A percentile compares a stretch with the other conserved stretches of the same genome.
Evolutionary conservation across 1,140 invertebrate genomes (phyloP).

Genomic region (Bombus fervidus): DNA sequence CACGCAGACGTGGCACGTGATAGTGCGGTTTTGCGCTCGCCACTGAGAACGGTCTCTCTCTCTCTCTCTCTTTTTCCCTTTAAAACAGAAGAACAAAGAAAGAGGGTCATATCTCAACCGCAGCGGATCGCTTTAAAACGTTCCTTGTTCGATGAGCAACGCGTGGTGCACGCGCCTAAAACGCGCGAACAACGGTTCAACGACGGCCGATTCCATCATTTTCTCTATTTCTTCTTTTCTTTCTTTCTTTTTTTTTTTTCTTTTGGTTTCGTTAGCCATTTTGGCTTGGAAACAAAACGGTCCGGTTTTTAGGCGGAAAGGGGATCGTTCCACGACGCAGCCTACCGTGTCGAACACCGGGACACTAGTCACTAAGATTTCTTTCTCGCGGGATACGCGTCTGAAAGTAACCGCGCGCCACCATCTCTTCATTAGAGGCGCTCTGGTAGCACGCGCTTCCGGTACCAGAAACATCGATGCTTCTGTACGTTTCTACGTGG

Average conservation of each 20-base stretch:
- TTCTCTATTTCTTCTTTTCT: background rate
- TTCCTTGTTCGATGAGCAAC: background rate
- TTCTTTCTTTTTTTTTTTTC: background rate
- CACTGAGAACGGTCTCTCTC: background rate
- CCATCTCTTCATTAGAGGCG: background rate
- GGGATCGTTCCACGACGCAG: conserved; percentile 22
- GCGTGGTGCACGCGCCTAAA: conserved; percentile 25
- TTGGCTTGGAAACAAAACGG: conserved; percentile 23
- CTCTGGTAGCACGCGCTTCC: background rate
- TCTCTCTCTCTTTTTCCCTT: background rate
- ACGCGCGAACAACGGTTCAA: conserved; percentile 34
- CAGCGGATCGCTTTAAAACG: conserved; percentile 38
- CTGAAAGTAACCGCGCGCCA: background rate
- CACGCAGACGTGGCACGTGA: conserved; percentile 41
- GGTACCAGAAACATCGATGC: background rate
- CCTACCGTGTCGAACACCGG: background rate
- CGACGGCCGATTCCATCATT: background rate
- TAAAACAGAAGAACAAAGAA: too few relatives aligned
- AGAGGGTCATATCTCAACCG: conserved; percentile 24
- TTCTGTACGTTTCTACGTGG: background rate
- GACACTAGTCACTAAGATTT: conserved; percentile 26
- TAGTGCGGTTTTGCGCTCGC: conserved; percentile 45
- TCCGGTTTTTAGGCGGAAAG: conserved; percentile 18
- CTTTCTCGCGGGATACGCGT: background rate
- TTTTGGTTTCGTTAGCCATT: background rate